Conservation (phyloP, 1,140 invertebrate genomes). For the Drosophila kohkoa region DNA sequence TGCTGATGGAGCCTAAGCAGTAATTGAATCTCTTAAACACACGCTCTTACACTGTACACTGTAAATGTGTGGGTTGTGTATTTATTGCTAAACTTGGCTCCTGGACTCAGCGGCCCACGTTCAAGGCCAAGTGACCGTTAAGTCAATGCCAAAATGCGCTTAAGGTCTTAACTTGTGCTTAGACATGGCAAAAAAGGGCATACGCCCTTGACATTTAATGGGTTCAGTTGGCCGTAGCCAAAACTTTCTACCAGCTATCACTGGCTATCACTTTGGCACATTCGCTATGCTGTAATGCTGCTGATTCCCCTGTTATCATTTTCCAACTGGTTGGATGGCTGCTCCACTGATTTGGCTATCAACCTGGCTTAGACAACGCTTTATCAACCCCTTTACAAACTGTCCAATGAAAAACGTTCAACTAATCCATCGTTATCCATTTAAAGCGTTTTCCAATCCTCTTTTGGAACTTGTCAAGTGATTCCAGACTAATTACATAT, state of each 20-base stretch:
- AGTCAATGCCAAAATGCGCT: conserved; percentile 64
- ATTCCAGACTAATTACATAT: conserved; percentile 68
- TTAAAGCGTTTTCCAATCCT: conserved; percentile 44
- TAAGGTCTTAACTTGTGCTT: conserved; percentile 66
- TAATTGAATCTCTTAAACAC: conserved; percentile 47
- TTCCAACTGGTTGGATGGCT: neutral
- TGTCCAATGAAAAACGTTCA: conserved; percentile 37
- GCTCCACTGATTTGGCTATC: neutral
- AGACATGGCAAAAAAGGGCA: conserved; percentile 15
- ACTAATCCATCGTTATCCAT: conserved; percentile 65
- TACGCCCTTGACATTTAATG: conserved; percentile 14
- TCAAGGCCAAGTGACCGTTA: conserved; percentile 63
- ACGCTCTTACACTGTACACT: conserved; percentile 4
- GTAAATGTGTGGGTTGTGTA: conserved; percentile 1
- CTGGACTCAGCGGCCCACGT: conserved; percentile 2
- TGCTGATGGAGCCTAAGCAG: conserved; percentile 8
- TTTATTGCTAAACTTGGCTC: conserved; percentile 58
- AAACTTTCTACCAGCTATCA: conserved; percentile 19
- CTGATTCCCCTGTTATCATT: neutral
- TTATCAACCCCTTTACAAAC: conserved; percentile 12
- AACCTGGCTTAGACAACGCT: conserved; percentile 12
- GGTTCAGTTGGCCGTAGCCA: conserved; percentile 9
- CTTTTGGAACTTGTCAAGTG: conserved; percentile 16
- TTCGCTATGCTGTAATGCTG: neutral
- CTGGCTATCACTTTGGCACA: conserved; percentile 23